phyloP scores from a whole-genome alignment of 2,888 invertebrate genomes.

The Leptothorax acervorum region DNA sequence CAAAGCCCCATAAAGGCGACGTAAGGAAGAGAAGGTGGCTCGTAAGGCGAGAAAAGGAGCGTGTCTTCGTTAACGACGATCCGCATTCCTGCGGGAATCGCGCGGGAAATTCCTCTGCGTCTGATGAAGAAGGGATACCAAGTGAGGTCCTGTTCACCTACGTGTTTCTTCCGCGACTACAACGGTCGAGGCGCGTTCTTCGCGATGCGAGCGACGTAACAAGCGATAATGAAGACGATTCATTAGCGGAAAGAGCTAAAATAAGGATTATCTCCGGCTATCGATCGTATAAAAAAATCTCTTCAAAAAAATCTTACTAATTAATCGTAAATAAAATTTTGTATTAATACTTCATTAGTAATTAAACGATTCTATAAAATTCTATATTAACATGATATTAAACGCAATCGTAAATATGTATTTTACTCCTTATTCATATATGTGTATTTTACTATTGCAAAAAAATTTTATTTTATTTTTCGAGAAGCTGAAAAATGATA shows the following conservation, averaged over 20 bases:
- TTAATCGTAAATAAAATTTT: not conserved
- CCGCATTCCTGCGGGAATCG: conserved; percentile 75
- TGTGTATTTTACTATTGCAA: not conserved
- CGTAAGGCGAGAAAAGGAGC: conserved; percentile 64
- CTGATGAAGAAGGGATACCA: conserved; percentile 64
- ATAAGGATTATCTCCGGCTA: not conserved
- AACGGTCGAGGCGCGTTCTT: not conserved
- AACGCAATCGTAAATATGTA: not conserved
- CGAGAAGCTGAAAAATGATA: not conserved
- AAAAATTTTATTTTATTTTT: not conserved
- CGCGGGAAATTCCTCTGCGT: conserved; percentile 72
- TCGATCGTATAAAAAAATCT: not conserved
- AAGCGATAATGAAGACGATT: conserved; percentile 7
- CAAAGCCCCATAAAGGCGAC: conserved; percentile 64
- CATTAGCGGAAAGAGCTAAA: not conserved
- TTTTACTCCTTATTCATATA: not conserved
- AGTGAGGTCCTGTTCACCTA: conserved; percentile 72
- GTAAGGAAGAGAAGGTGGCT: conserved; percentile 50
- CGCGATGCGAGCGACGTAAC: not conserved
- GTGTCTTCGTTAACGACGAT: conserved; percentile 75
- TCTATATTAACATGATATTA: not conserved
- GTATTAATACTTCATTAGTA: not conserved
- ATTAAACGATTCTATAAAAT: not conserved
- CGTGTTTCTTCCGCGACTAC: conserved; percentile 59
- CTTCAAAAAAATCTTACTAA: not conserved